phyloP scores from a whole-genome alignment of 2,113 vertebrate genomes.

The Apaloderma vittatum region DNA sequence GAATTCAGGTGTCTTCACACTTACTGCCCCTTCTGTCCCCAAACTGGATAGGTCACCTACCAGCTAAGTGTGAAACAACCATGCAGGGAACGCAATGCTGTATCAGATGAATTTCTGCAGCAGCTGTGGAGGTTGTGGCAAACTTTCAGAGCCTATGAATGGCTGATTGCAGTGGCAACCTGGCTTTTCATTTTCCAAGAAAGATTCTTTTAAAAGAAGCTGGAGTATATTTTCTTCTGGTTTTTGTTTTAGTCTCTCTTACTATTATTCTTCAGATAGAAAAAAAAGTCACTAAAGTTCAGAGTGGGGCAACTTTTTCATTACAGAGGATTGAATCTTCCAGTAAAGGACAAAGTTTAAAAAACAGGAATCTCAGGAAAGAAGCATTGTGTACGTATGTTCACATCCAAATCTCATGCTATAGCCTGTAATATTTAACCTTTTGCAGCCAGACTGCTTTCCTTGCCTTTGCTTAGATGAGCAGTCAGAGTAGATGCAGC shows the following conservation, averaged over 20 bases:
- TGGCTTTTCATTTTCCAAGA: slow-evolving; percentile 10
- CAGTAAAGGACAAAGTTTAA: slow-evolving; percentile 19
- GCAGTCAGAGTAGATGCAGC: not conserved
- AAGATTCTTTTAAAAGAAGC: not conserved
- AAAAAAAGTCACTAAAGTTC: slow-evolving; percentile 15
- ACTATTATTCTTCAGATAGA: not conserved
- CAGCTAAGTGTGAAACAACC: slow-evolving; percentile 8
- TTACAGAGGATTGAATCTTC: slow-evolving; percentile 26
- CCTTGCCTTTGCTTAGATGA: not conserved
- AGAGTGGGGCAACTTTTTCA: slow-evolving; percentile 42
- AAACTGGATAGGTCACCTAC: not conserved
- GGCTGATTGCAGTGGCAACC: not conserved
- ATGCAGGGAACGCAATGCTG: not conserved
- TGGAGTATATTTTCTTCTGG: not conserved
- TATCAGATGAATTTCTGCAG: slow-evolving; percentile 27
- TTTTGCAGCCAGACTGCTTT: not conserved
- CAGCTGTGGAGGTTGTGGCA: slow-evolving; percentile 22
- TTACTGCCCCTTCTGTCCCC: not conserved
- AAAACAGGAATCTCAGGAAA: slow-evolving; percentile 13
- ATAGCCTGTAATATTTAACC: not conserved
- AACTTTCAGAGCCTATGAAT: slow-evolving; percentile 19
- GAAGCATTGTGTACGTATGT: not conserved
- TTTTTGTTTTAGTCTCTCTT: slow-evolving; percentile 44
- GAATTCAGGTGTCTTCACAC: not conserved
- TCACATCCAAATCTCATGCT: not conserved